Evolutionary conservation across 2,113 vertebrate genomes (phyloP).

Genomic region (Pygoscelis adeliae): DNA sequence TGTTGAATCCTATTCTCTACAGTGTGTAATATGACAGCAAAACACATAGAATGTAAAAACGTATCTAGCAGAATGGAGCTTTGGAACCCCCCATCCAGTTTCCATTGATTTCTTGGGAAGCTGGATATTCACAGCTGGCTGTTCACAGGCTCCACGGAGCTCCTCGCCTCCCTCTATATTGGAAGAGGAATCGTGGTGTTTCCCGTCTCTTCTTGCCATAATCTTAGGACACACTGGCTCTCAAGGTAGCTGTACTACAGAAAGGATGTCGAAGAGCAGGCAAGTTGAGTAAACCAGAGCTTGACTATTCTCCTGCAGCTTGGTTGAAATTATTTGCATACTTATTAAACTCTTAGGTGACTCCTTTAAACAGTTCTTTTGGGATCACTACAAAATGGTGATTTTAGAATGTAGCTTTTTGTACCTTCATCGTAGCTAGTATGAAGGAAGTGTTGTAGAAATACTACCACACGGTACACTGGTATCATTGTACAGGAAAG

Average conservation of each 20-base stretch:
- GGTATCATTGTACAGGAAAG: neutral
- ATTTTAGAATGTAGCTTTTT: neutral
- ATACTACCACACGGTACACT: neutral
- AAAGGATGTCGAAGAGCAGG: neutral
- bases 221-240: neutral
- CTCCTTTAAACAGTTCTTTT: neutral
- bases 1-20: neutral
- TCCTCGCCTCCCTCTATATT: neutral
- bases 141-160: rapidly evolving
- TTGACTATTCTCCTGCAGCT: neutral
- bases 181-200: neutral
- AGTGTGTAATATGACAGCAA: neutral
- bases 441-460: neutral
- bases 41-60: neutral
- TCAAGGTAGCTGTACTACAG: neutral
- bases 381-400: neutral
- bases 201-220: neutral
- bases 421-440: neutral
- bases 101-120: neutral
- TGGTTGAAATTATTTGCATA: neutral
- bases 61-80: neutral
- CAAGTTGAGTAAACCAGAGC: neutral
- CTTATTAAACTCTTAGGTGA: neutral
- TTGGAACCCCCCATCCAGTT: neutral
- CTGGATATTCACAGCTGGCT: neutral